These are phyloP conservation scores for Eufriesea mexicana DNA, from an alignment of 1,140 invertebrate species.

Conservation along the genomic window DNA sequence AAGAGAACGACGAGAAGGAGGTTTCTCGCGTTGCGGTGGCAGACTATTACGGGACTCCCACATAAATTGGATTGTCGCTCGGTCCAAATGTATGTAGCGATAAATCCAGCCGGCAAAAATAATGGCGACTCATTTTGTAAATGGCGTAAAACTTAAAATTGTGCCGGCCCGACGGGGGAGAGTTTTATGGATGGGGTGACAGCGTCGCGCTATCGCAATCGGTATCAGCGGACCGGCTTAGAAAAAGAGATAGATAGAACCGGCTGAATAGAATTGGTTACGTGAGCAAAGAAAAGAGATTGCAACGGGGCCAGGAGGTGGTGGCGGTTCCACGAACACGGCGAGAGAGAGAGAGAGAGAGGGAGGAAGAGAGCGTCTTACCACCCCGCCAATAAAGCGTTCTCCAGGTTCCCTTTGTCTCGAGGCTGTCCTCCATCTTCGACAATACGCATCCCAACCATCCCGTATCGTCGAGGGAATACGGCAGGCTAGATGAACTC, in stretches of 20 bases:
- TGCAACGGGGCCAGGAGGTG: not conserved
- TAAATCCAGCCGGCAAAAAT: constrained; percentile 78
- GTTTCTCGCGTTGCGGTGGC: constrained; percentile 75
- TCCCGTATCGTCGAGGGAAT: not conserved
- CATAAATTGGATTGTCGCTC: constrained; percentile 79
- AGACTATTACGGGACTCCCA: constrained; percentile 78
- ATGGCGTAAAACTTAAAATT: constrained; percentile 80
- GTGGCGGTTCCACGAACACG: not conserved
- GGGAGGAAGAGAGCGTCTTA: not conserved
- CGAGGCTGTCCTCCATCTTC: not conserved
- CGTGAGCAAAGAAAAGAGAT: constrained; percentile 51
- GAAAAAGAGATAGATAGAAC: constrained; percentile 42
- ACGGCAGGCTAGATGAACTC: not conserved
- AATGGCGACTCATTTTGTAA: constrained; percentile 81
- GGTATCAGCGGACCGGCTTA: constrained; percentile 51
- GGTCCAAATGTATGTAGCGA: constrained; percentile 77
- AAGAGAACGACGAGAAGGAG: constrained; percentile 56
- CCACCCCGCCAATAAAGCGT: constrained; percentile 43
- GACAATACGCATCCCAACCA: not conserved
- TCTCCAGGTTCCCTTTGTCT: constrained; percentile 20
- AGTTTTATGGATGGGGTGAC: constrained; percentile 69
- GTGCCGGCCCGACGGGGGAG: constrained; percentile 56
- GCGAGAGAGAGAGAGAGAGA: not conserved
- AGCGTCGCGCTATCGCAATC: constrained; percentile 66
- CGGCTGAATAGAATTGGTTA: constrained; percentile 50